Base-by-base conservation (phyloP, 2,888 invertebrate species). In the Callyntrura sp. region DNA sequence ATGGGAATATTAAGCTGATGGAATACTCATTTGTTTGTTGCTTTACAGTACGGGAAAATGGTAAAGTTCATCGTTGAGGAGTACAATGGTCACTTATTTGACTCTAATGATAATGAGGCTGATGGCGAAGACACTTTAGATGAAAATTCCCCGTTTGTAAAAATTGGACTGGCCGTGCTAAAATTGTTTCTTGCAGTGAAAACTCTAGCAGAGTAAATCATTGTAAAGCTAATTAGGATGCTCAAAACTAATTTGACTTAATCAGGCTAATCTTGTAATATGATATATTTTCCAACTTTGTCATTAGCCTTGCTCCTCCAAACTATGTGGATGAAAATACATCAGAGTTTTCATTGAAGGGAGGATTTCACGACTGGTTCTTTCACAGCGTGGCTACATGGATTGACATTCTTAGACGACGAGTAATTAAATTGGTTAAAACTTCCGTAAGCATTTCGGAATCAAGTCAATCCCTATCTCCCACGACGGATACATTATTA, bases 341-440 rank as follows among this genome's bases (percentile, higher is more conserved):
- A 1, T 87, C 87, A 0, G 90, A 90, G 48, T 87, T 51, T 17
- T 90, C 90, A 0, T 43, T 90, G 17, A 81, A 83, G 3, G 28
- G 14, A 3, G 70, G 79, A 2, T 65, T 23, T 23, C 84, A 90
- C 43, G 45, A 85, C 28, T 91, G 91, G 91, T 90, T 91, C 17
- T 90, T 68, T 25, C 89, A 88, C 35, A 90, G 90, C 14, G 90
- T 91, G 0, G 84, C 83, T n/a, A 78, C 85, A 0, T 90, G 90
- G 85, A 79, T 91, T 14, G 85, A 86, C 17, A 79, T 81, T 17
- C 43, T 91, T 0, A n/a, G 90, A n/a, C 62, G 43, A 6, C 14
- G 79, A 11, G 85, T 90, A 45, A 90, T 89, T n/a, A 70, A 70
- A 20, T 84, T 85, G 86, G 89, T 91, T 55, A 83, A 87, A 57